A percentile compares a stretch with the other conserved stretches of the same genome.
Conservation (phyloP, 1,140 invertebrate genomes). For the Drosophila melanica region DNA sequence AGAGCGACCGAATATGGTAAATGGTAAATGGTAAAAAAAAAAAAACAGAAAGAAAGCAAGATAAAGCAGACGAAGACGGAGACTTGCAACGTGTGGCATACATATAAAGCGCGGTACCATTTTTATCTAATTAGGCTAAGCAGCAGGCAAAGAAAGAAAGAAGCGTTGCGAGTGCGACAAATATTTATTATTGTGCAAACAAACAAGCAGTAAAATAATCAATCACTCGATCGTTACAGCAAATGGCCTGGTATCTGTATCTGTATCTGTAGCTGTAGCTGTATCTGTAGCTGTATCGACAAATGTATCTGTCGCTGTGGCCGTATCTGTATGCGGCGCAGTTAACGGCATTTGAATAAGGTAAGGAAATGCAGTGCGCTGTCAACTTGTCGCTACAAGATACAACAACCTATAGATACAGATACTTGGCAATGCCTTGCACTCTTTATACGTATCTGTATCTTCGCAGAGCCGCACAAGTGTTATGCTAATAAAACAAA, state of each 20-base stretch:
- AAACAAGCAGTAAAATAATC: conserved; percentile 65
- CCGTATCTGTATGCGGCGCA: conserved; percentile 28
- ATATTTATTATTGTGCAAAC: conserved; percentile 79
- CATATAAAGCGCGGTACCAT: conserved; percentile 60
- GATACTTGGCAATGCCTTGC: conserved; percentile 31
- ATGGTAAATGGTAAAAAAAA: conserved; percentile 51
- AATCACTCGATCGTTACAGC: conserved; percentile 80
- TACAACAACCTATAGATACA: neutral
- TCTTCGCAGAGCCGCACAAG: conserved; percentile 56
- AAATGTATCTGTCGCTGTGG: conserved; percentile 7
- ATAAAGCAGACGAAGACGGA: conserved; percentile 9
- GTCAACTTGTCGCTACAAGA: conserved; percentile 36
- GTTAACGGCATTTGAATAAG: conserved; percentile 82
- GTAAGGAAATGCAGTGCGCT: conserved; percentile 63
- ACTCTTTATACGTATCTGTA: conserved; percentile 44
- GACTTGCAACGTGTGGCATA: conserved; percentile 43
- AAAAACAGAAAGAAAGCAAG: conserved; percentile 64
- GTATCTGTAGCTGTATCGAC: conserved; percentile 30
- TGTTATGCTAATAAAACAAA: conserved; percentile 82
- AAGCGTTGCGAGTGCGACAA: conserved; percentile 50
- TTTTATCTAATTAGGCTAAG: conserved; percentile 83
- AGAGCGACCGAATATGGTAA: conserved; percentile 72
- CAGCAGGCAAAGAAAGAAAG: conserved; percentile 41
- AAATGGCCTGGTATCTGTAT: conserved; percentile 67
- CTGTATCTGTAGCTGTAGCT: conserved; percentile 17